Evolutionary conservation across 2,888 invertebrate genomes (phyloP).

Genomic region (Caenorhabditis sinica): DNA sequence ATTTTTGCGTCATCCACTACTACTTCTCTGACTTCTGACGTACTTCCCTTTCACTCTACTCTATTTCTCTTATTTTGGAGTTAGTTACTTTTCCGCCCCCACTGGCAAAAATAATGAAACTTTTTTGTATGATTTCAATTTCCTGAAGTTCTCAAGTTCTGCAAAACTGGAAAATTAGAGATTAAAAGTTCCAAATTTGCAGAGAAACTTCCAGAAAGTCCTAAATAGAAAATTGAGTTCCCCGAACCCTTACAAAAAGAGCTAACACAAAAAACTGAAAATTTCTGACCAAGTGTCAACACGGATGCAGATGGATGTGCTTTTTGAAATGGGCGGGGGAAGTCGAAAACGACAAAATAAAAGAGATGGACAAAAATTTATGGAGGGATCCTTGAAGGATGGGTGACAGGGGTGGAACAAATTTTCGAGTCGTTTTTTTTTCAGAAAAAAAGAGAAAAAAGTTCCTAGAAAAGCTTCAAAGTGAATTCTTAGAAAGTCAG

Average conservation of each 20-base stretch:
- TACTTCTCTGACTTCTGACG: background rate
- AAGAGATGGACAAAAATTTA: background rate
- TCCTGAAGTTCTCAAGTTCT: background rate
- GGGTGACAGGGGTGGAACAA: constrained; percentile 11
- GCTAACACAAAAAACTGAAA: background rate
- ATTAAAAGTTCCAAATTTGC: too few species aligned
- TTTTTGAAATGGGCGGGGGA: constrained; percentile 1
- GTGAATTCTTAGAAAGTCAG: background rate
- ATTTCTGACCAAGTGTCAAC: constrained; percentile 42
- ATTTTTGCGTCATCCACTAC: constrained; percentile 2
- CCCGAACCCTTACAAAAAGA: background rate
- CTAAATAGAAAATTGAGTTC: constrained; percentile 11
- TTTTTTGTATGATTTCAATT: background rate
- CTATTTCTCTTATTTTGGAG: background rate
- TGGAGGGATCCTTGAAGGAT: constrained; percentile 1
- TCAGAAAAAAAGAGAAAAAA: background rate
- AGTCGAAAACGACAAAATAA: constrained; percentile 2
- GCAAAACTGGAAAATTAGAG: background rate
- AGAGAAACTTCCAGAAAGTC: background rate
- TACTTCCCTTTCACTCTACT: background rate
- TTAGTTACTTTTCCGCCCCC: background rate
- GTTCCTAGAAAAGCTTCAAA: background rate
- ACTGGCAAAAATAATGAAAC: background rate
- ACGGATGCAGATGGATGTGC: constrained; percentile 23
- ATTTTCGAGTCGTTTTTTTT: background rate